A percentile compares a stretch with the other conserved stretches of the same genome.
phyloP scores from a whole-genome alignment of 2,113 vertebrate genomes.

The Centropus unirufus region DNA sequence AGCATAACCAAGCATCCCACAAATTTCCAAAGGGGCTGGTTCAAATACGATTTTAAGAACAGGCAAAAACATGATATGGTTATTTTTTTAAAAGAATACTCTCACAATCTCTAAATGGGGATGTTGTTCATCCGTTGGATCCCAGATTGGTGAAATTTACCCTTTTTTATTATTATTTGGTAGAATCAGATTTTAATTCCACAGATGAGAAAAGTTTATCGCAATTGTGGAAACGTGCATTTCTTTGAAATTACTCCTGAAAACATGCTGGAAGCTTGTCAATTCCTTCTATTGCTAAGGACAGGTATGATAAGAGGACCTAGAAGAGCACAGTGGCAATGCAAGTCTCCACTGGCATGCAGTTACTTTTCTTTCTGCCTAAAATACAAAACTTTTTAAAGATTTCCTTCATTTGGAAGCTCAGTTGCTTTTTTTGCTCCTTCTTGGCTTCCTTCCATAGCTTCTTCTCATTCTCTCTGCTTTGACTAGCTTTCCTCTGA shows the following conservation, averaged over 20 bases:
- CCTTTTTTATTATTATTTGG: not conserved
- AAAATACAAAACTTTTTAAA: not conserved
- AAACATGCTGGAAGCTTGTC: not conserved
- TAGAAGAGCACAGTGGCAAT: not conserved
- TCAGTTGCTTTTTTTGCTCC: not conserved
- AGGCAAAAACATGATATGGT: not conserved
- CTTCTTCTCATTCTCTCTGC: not conserved
- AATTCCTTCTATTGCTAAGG: not conserved
- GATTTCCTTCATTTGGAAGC: not conserved
- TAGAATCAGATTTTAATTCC: not conserved
- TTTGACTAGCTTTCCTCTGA: not conserved
- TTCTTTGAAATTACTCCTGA: not conserved
- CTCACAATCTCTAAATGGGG: not conserved
- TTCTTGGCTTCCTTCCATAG: not conserved
- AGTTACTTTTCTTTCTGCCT: not conserved
- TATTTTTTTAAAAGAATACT: not conserved
- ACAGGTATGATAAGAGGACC: not conserved
- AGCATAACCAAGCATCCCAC: slow-evolving; percentile 3
- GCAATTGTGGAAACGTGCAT: not conserved
- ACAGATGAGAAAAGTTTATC: not conserved
- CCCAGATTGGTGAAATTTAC: not conserved
- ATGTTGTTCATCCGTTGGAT: not conserved
- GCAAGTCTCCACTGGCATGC: not conserved
- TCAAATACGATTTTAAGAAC: not conserved
- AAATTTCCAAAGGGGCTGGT: not conserved